Evolutionary conservation across 2,113 vertebrate genomes (phyloP), one percentile per base, ranked within the genome.

Genomic region (Circaetus cinerascens): DNA sequence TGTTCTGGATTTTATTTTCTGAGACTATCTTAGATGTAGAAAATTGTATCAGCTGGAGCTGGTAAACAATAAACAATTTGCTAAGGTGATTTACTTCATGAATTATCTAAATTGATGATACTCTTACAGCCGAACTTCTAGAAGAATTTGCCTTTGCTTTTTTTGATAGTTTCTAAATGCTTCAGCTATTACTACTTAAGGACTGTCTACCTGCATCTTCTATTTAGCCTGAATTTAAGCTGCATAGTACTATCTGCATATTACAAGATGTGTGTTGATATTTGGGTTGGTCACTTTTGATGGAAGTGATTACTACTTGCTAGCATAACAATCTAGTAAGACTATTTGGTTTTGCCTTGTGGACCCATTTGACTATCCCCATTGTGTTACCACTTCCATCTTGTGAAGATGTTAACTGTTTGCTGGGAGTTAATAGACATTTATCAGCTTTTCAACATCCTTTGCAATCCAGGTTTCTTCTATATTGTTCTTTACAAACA

Each of bases 311-410:
- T 16, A 85, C 29, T 8, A 13, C 4, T 2, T 43, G 14, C 19
- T 34, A 9, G 16, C 18, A 8, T 23, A 62, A 40, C 5, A 21
- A 11, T 36, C 19, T 23, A 18, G 6, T 68, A 68, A 72, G 38
- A 45, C n/a, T 9, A 3, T 26, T 67, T 51, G n/a, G 1, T 36
- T 90, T 88, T 66, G 13, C 27, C 4, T 34, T 21, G 7, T 56
- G 45, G 26, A 62, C 11, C 7, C 1, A 0, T 41, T 29, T 63
- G 13, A 16, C 2, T 46, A 5, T 30, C 9, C 27, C 32, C 7
- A 6, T 30, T 57, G 15, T 74, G 14, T 46, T 55, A 45, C 4
- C 14, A 6, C 32, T 73, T 51, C 17, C 51, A 9, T 21, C 16
- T 23, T 59, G 51, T 79, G 22, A 55, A 55, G 38, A 12, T 48